Evolutionary conservation across 2,113 vertebrate species (phyloP).

Genomic region (Corythornis cristatus): DNA sequence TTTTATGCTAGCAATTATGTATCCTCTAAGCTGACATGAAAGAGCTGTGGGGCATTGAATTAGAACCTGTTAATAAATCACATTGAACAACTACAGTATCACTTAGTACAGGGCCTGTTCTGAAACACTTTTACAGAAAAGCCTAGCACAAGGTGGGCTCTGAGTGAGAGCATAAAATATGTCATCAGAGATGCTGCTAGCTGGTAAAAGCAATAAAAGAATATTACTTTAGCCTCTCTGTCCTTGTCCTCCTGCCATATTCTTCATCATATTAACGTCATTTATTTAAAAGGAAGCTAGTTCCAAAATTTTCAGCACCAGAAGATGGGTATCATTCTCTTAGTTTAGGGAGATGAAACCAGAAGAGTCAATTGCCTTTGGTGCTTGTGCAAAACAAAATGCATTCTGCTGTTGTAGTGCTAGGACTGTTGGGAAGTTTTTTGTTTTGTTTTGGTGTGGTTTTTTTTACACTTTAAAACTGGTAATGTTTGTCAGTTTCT

Average conservation of each 20-base stretch:
- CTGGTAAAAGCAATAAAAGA: neutral
- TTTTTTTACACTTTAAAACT: neutral
- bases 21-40: neutral
- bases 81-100: neutral
- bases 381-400: neutral
- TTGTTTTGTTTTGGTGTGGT: neutral
- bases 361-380: neutral
- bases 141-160: neutral
- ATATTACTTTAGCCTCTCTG: neutral
- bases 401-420: neutral
- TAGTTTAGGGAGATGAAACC: neutral
- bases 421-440: neutral
- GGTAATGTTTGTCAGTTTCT: neutral
- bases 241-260: too few relatives aligned
- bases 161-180: too few relatives aligned
- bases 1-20: neutral
- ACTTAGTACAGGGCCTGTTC: neutral
- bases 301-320: neutral
- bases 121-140: neutral
- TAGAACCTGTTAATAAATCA: neutral
- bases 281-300: neutral
- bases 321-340: neutral
- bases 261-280: neutral
- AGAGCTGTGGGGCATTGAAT: neutral
- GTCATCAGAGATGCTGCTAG: neutral